Conservation (phyloP, 2,888 invertebrate genomes). For the Stratiomys singularior region DNA sequence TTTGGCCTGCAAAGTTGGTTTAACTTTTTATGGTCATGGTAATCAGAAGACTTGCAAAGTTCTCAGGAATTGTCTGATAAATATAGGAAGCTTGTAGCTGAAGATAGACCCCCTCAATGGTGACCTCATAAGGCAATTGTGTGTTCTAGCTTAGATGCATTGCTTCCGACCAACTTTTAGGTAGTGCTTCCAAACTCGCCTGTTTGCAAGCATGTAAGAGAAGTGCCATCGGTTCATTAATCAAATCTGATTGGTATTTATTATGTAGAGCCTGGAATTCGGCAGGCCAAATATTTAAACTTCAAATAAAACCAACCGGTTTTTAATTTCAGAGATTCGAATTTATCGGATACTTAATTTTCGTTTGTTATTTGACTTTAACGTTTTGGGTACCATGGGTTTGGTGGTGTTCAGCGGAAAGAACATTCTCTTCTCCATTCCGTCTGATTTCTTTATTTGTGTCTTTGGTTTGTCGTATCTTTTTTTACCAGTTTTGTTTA, state of each 20-base stretch:
- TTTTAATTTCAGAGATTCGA: conserved; percentile 5
- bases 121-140: too few species aligned
- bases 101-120: too few species aligned
- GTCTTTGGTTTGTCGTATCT: background rate
- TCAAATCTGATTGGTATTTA: conserved; percentile 22
- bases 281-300: conserved; percentile 26
- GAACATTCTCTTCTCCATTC: background rate
- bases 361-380: background rate
- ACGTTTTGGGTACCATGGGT: background rate
- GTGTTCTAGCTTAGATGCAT: background rate
- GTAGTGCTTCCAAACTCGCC: background rate
- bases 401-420: background rate
- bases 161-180: background rate
- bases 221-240: conserved; percentile 19
- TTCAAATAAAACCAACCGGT: conserved; percentile 28
- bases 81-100: too few species aligned
- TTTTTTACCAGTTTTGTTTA: conserved; percentile 1
- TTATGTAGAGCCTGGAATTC: background rate
- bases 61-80: too few species aligned
- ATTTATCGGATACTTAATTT: conserved; percentile 19
- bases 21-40: too few species aligned
- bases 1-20: too few species aligned
- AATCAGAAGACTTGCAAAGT: too few species aligned
- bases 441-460: background rate
- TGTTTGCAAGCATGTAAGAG: background rate